phyloP scores from a whole-genome alignment of 2,113 vertebrate genomes.

The Zeus faber region DNA sequence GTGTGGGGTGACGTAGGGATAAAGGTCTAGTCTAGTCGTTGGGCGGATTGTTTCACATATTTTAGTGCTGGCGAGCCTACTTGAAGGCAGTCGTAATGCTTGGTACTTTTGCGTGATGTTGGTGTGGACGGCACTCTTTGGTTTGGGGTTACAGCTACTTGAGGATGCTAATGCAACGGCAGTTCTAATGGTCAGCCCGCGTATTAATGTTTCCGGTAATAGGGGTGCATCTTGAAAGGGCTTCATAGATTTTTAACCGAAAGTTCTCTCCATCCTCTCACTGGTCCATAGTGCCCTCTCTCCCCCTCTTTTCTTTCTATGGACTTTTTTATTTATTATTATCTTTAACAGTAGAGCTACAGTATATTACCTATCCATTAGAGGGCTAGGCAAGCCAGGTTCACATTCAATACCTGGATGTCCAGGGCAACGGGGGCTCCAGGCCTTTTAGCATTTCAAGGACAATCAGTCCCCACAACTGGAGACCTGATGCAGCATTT shows the following conservation, averaged over 20 bases:
- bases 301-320: conserved; percentile 23
- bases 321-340: too few species aligned
- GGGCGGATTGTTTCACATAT: too few species aligned
- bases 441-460: conserved; percentile 55
- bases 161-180: too few species aligned
- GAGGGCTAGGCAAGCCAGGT: background rate
- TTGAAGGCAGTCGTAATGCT: too few species aligned
- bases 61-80: too few species aligned
- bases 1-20: background rate
- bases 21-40: too few species aligned
- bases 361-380: background rate
- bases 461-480: conserved; percentile 38
- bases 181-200: background rate
- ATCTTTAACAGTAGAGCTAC: too few species aligned
- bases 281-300: conserved; percentile 11
- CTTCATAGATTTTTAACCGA: conserved; percentile 14
- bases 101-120: too few species aligned
- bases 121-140: too few species aligned
- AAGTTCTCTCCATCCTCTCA: background rate
- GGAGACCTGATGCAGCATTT: conserved; percentile 41
- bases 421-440: conserved; percentile 48
- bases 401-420: conserved; percentile 42
- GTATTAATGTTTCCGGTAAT: conserved; percentile 3
- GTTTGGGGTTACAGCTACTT: too few species aligned
- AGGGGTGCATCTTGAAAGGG: background rate